Conservation (phyloP, 2,888 invertebrate species). For the Frankliniella fusca region DNA sequence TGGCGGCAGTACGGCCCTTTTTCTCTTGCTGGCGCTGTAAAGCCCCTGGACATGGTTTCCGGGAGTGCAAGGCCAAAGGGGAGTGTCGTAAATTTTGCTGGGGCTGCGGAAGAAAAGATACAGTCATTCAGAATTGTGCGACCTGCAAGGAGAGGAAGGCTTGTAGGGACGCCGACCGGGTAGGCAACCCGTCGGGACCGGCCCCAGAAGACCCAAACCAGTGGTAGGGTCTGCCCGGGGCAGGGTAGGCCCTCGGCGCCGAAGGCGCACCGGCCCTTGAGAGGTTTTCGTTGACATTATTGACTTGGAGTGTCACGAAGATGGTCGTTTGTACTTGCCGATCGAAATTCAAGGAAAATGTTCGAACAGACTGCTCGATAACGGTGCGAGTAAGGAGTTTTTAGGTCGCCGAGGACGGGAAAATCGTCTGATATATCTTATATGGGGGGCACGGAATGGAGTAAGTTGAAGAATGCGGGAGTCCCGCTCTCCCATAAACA, state of each 20-base stretch:
- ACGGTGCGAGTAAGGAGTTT: background rate
- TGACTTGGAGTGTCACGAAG: background rate
- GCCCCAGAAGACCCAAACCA: too few species aligned
- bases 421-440: background rate
- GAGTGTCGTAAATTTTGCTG: background rate
- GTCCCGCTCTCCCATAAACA: too few species aligned
- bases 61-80: background rate
- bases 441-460: too few species aligned
- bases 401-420: background rate
- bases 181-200: too few species aligned
- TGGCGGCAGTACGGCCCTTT: too few species aligned
- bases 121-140: background rate
- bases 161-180: too few species aligned
- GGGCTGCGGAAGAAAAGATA: background rate
- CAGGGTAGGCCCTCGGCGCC: too few species aligned
- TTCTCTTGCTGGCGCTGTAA: background rate
- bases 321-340: background rate
- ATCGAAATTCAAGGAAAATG: background rate
- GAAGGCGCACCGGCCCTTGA: too few species aligned
- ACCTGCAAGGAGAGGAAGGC: background rate
- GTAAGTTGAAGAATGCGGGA: background rate
- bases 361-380: background rate
- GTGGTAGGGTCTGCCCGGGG: too few species aligned
- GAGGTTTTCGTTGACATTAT: background rate
- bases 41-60: background rate